Conservation (phyloP, 2,113 vertebrate genomes). For the Melanocharis versteri region DNA sequence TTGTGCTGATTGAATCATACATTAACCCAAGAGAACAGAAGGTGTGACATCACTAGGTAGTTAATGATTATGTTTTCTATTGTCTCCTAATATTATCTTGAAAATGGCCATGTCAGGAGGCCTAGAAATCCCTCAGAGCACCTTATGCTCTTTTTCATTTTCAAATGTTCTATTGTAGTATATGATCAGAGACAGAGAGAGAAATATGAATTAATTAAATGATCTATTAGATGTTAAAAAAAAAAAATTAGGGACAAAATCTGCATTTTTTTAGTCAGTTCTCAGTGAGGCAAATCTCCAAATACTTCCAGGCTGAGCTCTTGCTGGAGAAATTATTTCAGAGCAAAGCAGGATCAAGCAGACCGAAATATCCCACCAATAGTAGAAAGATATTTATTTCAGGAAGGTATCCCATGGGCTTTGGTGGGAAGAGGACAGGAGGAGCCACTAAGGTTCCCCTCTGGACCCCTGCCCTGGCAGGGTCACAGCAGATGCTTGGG, state of each 20-base stretch:
- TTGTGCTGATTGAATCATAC: constrained; percentile 34
- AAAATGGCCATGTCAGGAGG: background rate
- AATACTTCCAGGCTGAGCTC: background rate
- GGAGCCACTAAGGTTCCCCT: background rate
- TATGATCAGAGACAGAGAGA: background rate
- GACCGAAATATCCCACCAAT: accelerated
- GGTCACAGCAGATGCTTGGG: background rate
- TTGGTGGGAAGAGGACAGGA: background rate
- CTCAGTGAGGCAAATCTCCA: background rate
- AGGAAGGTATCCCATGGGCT: background rate
- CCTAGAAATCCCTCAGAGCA: background rate
- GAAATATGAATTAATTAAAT: background rate
- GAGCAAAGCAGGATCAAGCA: background rate
- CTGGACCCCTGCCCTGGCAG: background rate
- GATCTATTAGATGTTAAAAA: background rate
- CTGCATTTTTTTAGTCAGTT: background rate
- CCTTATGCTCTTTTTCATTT: background rate
- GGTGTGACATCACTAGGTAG: constrained; percentile 39
- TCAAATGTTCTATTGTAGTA: background rate
- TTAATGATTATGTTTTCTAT: constrained; percentile 7
- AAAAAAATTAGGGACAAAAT: background rate
- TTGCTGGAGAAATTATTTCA: background rate
- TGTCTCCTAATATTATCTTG: constrained; percentile 20
- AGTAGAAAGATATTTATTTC: background rate
- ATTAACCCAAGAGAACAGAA: constrained; percentile 27